Percentiles rank a stretch among this genome's conserved stretches.
Conservation (phyloP, 2,113 vertebrate species). For the Spheniscus mendiculus region DNA sequence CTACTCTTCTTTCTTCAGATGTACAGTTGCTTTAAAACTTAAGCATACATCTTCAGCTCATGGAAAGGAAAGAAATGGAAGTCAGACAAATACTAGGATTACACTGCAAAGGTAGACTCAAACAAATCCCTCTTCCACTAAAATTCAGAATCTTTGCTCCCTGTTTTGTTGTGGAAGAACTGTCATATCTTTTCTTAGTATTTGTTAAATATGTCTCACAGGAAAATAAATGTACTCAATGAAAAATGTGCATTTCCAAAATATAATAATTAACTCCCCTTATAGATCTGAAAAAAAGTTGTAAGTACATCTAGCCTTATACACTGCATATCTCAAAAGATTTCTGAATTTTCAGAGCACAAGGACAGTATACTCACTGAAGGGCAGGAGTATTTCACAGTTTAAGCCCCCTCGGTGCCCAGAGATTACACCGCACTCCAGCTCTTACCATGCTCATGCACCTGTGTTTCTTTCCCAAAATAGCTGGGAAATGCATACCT, state of each 20-base stretch:
- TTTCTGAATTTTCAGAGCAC: neutral
- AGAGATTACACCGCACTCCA: neutral
- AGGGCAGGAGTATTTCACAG: neutral
- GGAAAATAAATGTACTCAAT: neutral
- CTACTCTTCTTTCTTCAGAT: neutral
- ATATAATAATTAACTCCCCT: neutral
- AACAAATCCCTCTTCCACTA: neutral
- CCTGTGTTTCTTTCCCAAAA: neutral
- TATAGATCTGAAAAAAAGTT: neutral
- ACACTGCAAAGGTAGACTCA: neutral
- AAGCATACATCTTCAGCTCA: neutral
- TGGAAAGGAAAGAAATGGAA: neutral
- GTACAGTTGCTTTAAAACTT: neutral
- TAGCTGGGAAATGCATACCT: neutral
- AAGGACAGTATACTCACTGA: neutral
- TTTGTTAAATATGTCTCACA: neutral
- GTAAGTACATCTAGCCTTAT: neutral
- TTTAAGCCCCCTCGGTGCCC: rapidly evolving
- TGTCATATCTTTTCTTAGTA: neutral
- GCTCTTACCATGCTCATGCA: neutral
- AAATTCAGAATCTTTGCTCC: neutral
- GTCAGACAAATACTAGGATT: neutral
- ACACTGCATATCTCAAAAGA: neutral
- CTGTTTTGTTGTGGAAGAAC: neutral
- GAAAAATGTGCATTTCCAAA: neutral